These are phyloP conservation scores for Danaus melanippus DNA, from an alignment of 1,140 invertebrate genomes.

Conservation along the genomic window DNA sequence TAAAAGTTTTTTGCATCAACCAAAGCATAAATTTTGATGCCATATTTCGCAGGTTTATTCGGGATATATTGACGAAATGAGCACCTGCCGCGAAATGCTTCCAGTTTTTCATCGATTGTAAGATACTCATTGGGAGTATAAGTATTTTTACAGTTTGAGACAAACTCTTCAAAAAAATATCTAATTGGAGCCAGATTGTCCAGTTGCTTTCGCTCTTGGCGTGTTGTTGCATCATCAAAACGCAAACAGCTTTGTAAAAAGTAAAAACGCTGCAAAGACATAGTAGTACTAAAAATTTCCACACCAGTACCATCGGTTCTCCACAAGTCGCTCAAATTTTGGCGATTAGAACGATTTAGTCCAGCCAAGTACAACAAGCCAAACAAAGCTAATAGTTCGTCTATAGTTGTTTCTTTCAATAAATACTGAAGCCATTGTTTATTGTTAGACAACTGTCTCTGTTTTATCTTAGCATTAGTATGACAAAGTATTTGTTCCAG, in stretches of 20 bases:
- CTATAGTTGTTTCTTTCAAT: conserved; percentile 16
- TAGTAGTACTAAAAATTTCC: conserved; percentile 9
- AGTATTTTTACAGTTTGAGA: no score
- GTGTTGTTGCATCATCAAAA: conserved; percentile 31
- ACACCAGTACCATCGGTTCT: conserved; percentile 8
- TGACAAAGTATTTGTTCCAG: conserved; percentile 13
- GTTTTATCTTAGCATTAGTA: conserved; percentile 15
- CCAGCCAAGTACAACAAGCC: conserved; percentile 15
- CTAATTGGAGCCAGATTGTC: background rate
- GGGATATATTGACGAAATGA: conserved; percentile 25
- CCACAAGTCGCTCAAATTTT: conserved; percentile 14
- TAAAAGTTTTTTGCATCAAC: conserved; percentile 37
- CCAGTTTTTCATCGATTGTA: no score
- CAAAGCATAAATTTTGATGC: conserved; percentile 50
- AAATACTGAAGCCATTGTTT: conserved; percentile 13
- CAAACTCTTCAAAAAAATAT: no score
- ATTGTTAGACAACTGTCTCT: conserved; percentile 14
- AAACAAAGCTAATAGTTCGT: conserved; percentile 14
- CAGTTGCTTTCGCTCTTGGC: conserved; percentile 24
- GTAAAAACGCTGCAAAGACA: conserved; percentile 13
- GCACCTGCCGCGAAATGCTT: no score
- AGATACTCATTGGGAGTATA: no score
- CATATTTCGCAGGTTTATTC: conserved; percentile 67
- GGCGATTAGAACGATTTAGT: conserved; percentile 12
- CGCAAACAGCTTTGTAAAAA: conserved; percentile 11